Base-by-base conservation (phyloP, 2,888 invertebrate species). In the Torymus tubicola region DNA sequence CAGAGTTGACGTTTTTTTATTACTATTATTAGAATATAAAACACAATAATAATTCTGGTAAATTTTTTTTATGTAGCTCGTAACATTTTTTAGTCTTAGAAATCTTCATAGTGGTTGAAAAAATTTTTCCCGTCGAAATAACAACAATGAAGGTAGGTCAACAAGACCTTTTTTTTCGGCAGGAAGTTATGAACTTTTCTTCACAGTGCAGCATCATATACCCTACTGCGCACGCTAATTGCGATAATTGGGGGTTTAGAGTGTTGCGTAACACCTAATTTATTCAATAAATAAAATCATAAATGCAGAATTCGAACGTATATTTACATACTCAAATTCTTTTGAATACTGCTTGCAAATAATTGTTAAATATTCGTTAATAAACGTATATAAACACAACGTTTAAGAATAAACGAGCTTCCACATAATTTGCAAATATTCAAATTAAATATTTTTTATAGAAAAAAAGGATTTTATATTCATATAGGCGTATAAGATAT, bases 121-220 rank as follows among this genome's bases (percentile, higher is more conserved):
- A 73, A 64, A n/a, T n/a, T 57, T 67, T 67, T 58, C 31, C 13
- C 5, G 55, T 64, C 21, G 58, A 21, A 57, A 67, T 21, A 72
- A 52, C 58, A 74, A 74, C 21, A 12, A 60, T 5, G n/a, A 70
- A 64, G 76, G 55, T 76, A 70, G 76, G 69, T 77, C 69, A 77
- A 77, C 69, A 57, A 77, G 69, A 18, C 42, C 57, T 63, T 52
- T 57, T 57, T 77, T 70, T 76, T 21, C 2, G 50, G 5, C 31
- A 16, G 63, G 31, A 68, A 53, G 21, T 2, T 55, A 16, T 61
- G 21, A 55, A 18, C 16, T 13, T 74, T 57, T 67, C 24, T 21
- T 14, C 55, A 1, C 50, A 21, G 16, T 18, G 52, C n/a, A 24
- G 4, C 14, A 21, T 55, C 55, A 21, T 16, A 53, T 55, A 21